Base-by-base conservation (phyloP, 2,797 vertebrate genomes). In the Falco peregrinus region DNA sequence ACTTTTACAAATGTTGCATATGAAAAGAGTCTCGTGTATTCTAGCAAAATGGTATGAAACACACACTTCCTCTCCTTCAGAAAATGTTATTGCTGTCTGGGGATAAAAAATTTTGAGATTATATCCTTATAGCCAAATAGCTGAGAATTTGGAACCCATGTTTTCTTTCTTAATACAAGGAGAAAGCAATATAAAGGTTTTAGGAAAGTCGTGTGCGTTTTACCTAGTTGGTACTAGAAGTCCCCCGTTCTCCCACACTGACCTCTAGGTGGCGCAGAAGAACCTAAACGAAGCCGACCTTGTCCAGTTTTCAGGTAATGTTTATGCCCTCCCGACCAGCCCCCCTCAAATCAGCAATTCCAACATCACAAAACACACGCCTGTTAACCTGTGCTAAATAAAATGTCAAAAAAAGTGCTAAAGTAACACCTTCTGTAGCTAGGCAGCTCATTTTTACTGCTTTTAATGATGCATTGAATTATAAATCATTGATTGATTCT, bases 261-360 rank as follows among this genome's bases (percentile, higher is more conserved):
- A 95, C 95, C 98, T 93, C 88, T 97, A 98, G 98, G 81, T 97
- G 97, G 97, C 96, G 97, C 60, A 95, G 94, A 79, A 97, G 73
- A 96, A 69, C 81, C 60, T 90, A 74, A 78, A 61, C 77, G 50
- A 78, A 68, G 41, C 13, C 65, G 10, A 16, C 8, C 18, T 96
- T 65, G 43, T 24, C 20, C 14, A 4, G 22, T 33, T 68, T 70
- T 61, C 14, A 48, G 33, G 51, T 67, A 67, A 88, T 4, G 3
- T 26, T 61, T 61, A 48, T 5, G 19, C 6, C 6, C 19, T 93
- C 17, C 54, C 33, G 57, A 60, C 35, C 33, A 86, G 39, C 13
- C 31, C 31, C 79, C 56, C 37, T 47, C 71, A 69, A 77, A 13
- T 74, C 33, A 86, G 31, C 19, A 88, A 50, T 67, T 87, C 43